Evolutionary conservation across 2,797 vertebrate species (phyloP).

Genomic region (Molossus molossus): DNA sequence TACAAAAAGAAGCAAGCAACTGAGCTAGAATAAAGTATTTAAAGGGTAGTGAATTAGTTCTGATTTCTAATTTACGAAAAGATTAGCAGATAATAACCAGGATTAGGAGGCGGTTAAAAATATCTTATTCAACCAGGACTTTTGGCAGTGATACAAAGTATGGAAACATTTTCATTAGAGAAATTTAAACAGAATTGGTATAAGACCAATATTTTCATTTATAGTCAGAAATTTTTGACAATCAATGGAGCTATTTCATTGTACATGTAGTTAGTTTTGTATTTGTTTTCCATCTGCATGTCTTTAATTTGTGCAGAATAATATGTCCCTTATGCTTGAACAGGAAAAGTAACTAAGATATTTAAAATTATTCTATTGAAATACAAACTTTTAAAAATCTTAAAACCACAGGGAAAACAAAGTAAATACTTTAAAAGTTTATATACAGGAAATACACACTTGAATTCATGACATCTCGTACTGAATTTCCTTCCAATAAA

Average conservation of each 20-base stretch:
- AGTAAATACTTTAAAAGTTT: background rate
- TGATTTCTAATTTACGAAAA: conserved; percentile 62
- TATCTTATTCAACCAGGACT: background rate
- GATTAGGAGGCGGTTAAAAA: conserved; percentile 31
- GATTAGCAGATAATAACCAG: conserved; percentile 68
- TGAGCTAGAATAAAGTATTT: conserved; percentile 42
- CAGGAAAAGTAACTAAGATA: background rate
- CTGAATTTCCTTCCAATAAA: background rate
- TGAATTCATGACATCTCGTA: background rate
- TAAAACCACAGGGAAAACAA: background rate
- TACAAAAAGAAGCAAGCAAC: background rate
- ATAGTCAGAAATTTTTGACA: background rate
- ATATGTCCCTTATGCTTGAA: background rate
- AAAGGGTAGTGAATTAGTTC: conserved; percentile 40
- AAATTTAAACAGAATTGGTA: conserved; percentile 23
- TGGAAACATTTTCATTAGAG: background rate
- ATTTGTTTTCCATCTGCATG: background rate
- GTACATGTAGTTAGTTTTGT: background rate
- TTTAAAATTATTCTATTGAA: background rate
- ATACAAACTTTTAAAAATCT: background rate
- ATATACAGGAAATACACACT: background rate
- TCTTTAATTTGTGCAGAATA: background rate
- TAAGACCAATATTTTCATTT: background rate
- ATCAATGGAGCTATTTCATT: background rate
- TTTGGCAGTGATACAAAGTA: background rate